A percentile compares a stretch with the other conserved stretches of the same genome.
Evolutionary conservation across 1,140 invertebrate species (phyloP).

Genomic region (Battus philenor): DNA sequence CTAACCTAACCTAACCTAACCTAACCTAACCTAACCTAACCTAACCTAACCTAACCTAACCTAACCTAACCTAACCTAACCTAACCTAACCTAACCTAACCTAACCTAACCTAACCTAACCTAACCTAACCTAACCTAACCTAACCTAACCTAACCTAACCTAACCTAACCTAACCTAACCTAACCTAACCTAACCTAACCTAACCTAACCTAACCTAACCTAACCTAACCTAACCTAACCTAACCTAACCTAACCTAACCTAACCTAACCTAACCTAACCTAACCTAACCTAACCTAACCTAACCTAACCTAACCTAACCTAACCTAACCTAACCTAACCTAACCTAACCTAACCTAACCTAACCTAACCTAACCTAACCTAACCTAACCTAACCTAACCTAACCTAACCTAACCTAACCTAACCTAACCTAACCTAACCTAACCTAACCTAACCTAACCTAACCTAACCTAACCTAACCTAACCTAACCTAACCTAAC

Average conservation of each 20-base stretch:
- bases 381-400: slow-evolving; percentile 34
- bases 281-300: slow-evolving; percentile 35
- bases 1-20: slow-evolving; percentile 14
- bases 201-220: slow-evolving; percentile 26
- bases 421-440: slow-evolving; percentile 32
- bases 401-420: slow-evolving; percentile 33
- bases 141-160: too few relatives aligned
- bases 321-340: slow-evolving; percentile 17
- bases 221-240: slow-evolving; percentile 30
- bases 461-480: too few relatives aligned
- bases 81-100: slow-evolving; percentile 18
- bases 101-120: slow-evolving; percentile 19
- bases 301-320: slow-evolving; percentile 29
- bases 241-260: slow-evolving; percentile 26
- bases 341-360: slow-evolving; percentile 23
- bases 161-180: slow-evolving; percentile 18
- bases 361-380: slow-evolving; percentile 31
- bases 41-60: slow-evolving; percentile 19
- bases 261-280: slow-evolving; percentile 30
- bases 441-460: slow-evolving; percentile 28
- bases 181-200: slow-evolving; percentile 27
- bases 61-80: slow-evolving; percentile 18
- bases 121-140: slow-evolving; percentile 22
- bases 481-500: too few relatives aligned
- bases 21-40: slow-evolving; percentile 5